A percentile compares a stretch with the other conserved stretches of the same genome.
phyloP scores from a whole-genome alignment of 2,113 vertebrate genomes.

The Peromyscus polionotus region DNA sequence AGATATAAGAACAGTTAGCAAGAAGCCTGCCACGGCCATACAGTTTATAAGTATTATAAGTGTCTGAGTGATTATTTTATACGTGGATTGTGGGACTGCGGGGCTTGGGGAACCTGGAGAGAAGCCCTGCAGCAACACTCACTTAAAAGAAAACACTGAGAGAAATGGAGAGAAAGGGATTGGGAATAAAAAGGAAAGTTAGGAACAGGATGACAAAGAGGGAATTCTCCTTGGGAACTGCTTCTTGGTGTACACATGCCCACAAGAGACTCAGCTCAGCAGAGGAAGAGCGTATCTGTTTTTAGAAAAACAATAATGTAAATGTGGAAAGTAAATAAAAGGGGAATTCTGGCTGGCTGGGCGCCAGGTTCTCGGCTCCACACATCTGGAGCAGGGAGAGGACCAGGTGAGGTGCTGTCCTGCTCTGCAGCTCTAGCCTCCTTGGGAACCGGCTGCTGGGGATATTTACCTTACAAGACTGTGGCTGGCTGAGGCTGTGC shows the following conservation, averaged over 20 bases:
- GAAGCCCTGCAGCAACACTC: no score
- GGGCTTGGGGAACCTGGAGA: no score
- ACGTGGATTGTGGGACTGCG: no score
- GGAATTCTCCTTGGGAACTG: background rate
- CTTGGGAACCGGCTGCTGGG: background rate
- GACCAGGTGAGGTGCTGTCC: slow-evolving; percentile 61
- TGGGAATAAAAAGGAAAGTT: background rate
- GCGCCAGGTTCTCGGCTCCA: slow-evolving; percentile 53
- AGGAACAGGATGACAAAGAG: background rate
- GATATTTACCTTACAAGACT: slow-evolving; percentile 80
- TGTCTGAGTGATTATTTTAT: no score
- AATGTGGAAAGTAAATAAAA: background rate
- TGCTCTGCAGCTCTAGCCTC: background rate
- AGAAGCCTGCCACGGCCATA: no score
- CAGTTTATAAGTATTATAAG: no score
- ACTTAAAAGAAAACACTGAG: background rate
- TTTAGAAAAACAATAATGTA: slow-evolving; percentile 58
- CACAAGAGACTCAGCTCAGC: background rate
- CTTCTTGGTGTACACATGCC: background rate
- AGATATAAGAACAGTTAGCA: no score
- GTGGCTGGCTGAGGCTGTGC: slow-evolving; percentile 63
- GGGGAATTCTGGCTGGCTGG: background rate
- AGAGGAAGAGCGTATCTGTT: background rate
- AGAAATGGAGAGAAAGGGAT: background rate
- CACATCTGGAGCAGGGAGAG: slow-evolving; percentile 64